Base-by-base conservation (phyloP, 2,797 vertebrate genomes). In the Typhlichthys eigenmanni region DNA sequence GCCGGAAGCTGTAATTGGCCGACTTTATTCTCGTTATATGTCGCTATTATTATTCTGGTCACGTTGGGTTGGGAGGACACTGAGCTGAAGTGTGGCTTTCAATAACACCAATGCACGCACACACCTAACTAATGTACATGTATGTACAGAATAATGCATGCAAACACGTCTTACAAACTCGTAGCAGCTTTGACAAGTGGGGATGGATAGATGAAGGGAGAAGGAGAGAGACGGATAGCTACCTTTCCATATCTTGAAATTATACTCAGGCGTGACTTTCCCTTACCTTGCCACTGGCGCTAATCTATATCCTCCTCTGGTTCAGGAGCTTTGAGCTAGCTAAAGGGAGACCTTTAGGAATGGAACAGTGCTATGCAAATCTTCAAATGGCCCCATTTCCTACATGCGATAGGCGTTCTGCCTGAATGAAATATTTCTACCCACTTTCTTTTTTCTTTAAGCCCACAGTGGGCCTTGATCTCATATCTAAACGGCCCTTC, bases 341-440 rank as follows among this genome's bases (percentile, higher is more conserved):
- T 66, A 13, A 62, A 76, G 58, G 59, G 64, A 60, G 60, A 86
- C 76, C 48, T 86, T 79, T 74, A 69, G 65, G 67, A 75, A 69
- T 47, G 47, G 5, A 65, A 74, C 60, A 43, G 65, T 64, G 64
- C 59, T 71, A 85, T 80, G 76, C 78, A 83, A 79, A 85, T 83
- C 76, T 80, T 83, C 83, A 78, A 84, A 81, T 71, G 56, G 54
- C 74, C 68, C 71, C 68, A 74, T 85, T 84, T 80, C 76, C 80
- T 73, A 66, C 69, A 62, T 19, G 66, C 80, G 76, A 84, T 80
- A 16, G 46, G 47, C 60, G 66, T 83, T 79, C 34, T 9, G 5
- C 34, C 5, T 38, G 34, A 38, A 9, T 38, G 34, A 6, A 6
- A 38, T 38, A 38, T 38, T 1, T 38, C 34, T 8, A 78, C 29